A percentile compares a stretch with the other conserved stretches of the same genome.
These are phyloP conservation scores for Melitaea cinxia DNA, from an alignment of 1,140 invertebrate species.

Conservation along the genomic window DNA sequence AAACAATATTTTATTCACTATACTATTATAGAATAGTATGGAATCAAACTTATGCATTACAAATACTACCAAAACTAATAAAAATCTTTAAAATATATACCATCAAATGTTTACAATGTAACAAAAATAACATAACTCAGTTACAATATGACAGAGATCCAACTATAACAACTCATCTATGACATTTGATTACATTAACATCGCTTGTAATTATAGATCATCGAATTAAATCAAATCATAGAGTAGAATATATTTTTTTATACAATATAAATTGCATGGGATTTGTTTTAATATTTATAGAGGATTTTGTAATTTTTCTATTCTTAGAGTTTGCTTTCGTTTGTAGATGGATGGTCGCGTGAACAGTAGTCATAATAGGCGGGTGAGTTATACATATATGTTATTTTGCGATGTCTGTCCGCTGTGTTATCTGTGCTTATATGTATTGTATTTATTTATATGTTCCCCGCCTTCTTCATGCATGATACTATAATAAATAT, in stretches of 20 bases:
- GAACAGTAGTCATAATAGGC: slow-evolving; percentile 82
- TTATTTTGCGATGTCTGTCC: slow-evolving; percentile 44
- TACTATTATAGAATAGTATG: too few species aligned
- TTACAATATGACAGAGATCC: too few species aligned
- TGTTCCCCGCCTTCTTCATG: slow-evolving; percentile 15
- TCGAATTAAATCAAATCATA: background rate
- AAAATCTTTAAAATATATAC: too few species aligned
- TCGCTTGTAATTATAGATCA: background rate
- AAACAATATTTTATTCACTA: too few species aligned
- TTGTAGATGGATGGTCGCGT: slow-evolving; percentile 82
- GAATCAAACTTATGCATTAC: too few species aligned
- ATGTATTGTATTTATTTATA: background rate
- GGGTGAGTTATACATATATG: slow-evolving; percentile 78
- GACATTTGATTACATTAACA: background rate
- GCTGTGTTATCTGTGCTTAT: slow-evolving; percentile 22
- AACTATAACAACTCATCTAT: too few species aligned
- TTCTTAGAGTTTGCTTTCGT: slow-evolving; percentile 80
- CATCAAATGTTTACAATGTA: too few species aligned
- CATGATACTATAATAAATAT: background rate
- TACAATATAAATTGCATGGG: slow-evolving; percentile 24
- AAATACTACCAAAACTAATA: too few species aligned
- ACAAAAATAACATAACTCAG: too few species aligned
- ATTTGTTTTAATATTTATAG: slow-evolving; percentile 22
- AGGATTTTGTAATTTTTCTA: slow-evolving; percentile 51
- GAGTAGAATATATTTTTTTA: slow-evolving; percentile 10